Conservation (phyloP, 2,888 invertebrate species). For the Apodemia hepburni region DNA sequence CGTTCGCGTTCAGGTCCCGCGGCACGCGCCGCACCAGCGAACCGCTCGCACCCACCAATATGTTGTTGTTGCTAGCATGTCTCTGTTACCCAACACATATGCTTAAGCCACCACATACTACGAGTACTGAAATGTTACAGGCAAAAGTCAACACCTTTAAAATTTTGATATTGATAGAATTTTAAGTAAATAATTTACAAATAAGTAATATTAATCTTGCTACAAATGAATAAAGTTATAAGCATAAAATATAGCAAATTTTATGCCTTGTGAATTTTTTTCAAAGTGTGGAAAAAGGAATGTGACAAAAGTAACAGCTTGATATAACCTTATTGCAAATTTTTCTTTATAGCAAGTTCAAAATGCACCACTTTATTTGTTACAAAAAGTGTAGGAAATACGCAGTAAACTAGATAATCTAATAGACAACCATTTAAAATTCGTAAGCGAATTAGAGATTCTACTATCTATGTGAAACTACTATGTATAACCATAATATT, state of each 20-base stretch:
- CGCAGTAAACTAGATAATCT: neutral
- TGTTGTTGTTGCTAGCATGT: conserved; percentile 82
- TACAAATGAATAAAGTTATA: neutral
- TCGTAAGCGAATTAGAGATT: conserved; percentile 1
- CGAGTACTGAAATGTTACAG: conserved; percentile 1
- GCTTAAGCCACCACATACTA: conserved; percentile 16
- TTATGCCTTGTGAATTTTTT: neutral
- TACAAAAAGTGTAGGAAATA: neutral
- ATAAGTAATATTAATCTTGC: neutral
- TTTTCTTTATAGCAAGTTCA: neutral
- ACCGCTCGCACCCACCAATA: conserved; percentile 73
- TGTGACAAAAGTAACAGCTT: too few species aligned
- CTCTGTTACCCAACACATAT: conserved; percentile 74
- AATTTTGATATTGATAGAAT: neutral
- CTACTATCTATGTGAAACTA: neutral
- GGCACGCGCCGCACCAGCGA: conserved; percentile 69
- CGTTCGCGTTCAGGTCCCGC: conserved; percentile 63
- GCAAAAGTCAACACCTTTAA: neutral
- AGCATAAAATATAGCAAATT: neutral
- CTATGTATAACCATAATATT: neutral
- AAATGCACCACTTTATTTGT: neutral
- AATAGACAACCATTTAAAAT: neutral
- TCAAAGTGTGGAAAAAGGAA: neutral
- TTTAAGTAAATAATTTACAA: neutral
- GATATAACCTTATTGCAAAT: neutral